Evolutionary conservation across 2,797 vertebrate species (phyloP), one percentile per base, ranked within the genome.

Genomic region (Mormyrops boulengeri): DNA sequence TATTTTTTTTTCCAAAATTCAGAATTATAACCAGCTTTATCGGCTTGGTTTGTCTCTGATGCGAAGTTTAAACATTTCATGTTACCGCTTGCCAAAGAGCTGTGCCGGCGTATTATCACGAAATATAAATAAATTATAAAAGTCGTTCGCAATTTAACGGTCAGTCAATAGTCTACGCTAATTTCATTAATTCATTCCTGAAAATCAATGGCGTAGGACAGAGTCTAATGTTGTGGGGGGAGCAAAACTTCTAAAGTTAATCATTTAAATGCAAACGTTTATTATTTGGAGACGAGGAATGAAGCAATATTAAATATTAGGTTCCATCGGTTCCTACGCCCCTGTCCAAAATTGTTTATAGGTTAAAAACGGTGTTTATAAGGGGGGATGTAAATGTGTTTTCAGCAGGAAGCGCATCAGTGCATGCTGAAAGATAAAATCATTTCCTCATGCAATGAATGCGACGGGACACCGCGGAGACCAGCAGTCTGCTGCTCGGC

Each of bases 401-500:
- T 53, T 14, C 3, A 47, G 6, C 50, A 80, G 89, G 89, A 90
- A 90, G 41, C 19, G 38, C 26, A 47, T 82, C 49, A 73, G 9
- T 26, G 17, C 30, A 50, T 44, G 66, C 11, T 55, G 89, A 53
- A 69, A 50, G 85, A 88, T 88, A 90, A 55, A 49, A 34, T 80
- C 62, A 82, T 85, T 88, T 90, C 90, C 88, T 90, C 85, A 73
- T 57, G 17, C 12, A 9, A 55, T 62, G 69, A 52, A 26, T 55
- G 52, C 34, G 44, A 57, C 30, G 17, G 30, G 17, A 19, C 85
- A 44, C 6, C 11, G 17, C 12, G 30, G 53, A 6, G 9, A 85
- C 9, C 41, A 26, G n/a, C 30, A 73, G 30, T 73, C 66, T 12
- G 66, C 17, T 5, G 66, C 12, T 22, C n/a, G 22, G 11, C 47